Percentiles rank a stretch among this genome's conserved stretches.
phyloP scores from a whole-genome alignment of 2,888 invertebrate genomes.

The Bembecia ichneumoniformis region DNA sequence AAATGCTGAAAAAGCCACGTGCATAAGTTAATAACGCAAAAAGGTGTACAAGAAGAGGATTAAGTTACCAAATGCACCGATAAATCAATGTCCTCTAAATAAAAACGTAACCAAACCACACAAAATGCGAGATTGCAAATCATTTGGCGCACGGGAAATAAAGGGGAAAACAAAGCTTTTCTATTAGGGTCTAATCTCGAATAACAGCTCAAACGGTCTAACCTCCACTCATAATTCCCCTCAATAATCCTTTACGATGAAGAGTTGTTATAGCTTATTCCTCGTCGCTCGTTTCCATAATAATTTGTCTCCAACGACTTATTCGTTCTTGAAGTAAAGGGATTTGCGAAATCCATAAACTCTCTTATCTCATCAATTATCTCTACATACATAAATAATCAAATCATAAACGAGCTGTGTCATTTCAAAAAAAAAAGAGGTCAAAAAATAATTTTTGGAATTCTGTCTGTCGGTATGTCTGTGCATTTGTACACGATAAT shows the following conservation, averaged over 20 bases:
- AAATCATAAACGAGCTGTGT: too few species aligned
- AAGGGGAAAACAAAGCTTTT: constrained; percentile 28
- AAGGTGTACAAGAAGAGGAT: too few species aligned
- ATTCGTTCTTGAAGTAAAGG: too few species aligned
- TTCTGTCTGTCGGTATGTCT: too few species aligned
- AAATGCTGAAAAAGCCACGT: too few species aligned
- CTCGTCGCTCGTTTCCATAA: constrained; percentile 34
- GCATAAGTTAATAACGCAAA: too few species aligned
- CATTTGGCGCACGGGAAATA: constrained; percentile 10
- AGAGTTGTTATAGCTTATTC: constrained; percentile 44
- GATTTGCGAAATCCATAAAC: too few species aligned
- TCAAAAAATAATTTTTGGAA: too few species aligned
- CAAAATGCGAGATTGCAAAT: constrained; percentile 13
- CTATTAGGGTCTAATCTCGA: constrained; percentile 33
- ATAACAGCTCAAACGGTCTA: constrained; percentile 14
- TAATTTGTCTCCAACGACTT: constrained; percentile 33
- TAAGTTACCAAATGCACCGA: neutral
- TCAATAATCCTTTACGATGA: constrained; percentile 47
- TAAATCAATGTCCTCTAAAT: neutral
- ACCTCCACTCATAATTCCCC: constrained; percentile 23
- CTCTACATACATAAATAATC: too few species aligned
- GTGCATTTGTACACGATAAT: too few species aligned
- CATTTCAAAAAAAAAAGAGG: too few species aligned
- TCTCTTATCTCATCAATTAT: too few species aligned
- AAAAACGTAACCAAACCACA: neutral